Conservation (phyloP, 92 coral and sea anemone genomes). For the Bergia sp. region DNA sequence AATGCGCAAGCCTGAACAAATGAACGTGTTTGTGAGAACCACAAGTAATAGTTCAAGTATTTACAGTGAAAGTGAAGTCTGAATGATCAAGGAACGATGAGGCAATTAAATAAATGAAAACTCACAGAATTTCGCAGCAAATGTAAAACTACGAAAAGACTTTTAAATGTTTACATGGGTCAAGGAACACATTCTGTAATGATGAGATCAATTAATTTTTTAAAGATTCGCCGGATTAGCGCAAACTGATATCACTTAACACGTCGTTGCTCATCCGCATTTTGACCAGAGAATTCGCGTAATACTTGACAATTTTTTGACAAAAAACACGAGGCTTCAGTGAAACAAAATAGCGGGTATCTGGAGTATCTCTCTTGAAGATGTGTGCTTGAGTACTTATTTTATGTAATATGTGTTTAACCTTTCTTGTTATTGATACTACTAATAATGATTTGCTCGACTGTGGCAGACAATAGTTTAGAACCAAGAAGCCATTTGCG, state of each 20-base stretch:
- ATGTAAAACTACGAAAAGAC: too few species aligned
- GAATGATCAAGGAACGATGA: too few species aligned
- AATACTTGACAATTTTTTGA: background rate
- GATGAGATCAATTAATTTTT: background rate
- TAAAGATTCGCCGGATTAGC: background rate
- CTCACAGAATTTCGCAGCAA: too few species aligned
- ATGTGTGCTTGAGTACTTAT: background rate
- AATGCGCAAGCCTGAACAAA: too few species aligned
- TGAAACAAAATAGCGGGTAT: background rate
- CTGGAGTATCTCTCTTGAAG: background rate
- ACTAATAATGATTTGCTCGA: background rate
- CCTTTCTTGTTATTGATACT: background rate
- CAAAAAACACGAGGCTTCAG: background rate
- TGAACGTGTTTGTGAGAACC: too few species aligned
- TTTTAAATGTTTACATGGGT: background rate
- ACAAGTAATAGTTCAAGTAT: too few species aligned
- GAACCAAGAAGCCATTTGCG: background rate
- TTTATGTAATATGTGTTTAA: background rate
- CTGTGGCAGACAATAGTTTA: background rate
- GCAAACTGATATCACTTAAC: background rate
- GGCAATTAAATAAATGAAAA: too few species aligned
- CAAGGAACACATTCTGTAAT: background rate
- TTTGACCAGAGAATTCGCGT: too few species aligned
- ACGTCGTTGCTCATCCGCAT: background rate
- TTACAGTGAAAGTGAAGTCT: too few species aligned